Evolutionary conservation across 2,888 invertebrate species (phyloP), one percentile per base, ranked within the genome.

Genomic region (Ochropleura plecta): DNA sequence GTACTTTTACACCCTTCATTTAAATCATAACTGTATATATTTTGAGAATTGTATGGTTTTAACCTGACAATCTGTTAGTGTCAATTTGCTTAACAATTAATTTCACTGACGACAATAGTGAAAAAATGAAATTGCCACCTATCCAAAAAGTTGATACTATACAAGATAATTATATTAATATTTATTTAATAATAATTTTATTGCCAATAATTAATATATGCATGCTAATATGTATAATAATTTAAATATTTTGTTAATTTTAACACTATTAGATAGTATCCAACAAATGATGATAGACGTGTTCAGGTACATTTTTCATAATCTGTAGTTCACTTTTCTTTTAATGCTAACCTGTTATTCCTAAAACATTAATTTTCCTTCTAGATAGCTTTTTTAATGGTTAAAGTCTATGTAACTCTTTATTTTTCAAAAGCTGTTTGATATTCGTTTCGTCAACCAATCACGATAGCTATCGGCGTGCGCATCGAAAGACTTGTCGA

Each of bases 281-380:
- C 51, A 80, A 80, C 10, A 70, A 63, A 30, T 55, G 48, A 57
- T 69, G 67, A 68, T 9, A 76, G 53, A 51, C 46, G 64, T 44
- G 40, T 12, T 80, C 80, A 80, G 80, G 80, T 80, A 80, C 80
- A 76, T 40, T 59, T 76, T 67, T 59, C 20, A 12, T 20, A 63
- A 53, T 64, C 14, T 48, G 12, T 20, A 57, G 8, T 60, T 18
- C 20, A 46, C 5, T 12, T 57, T 46, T 6, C 44, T 40, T 51
- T 57, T 16, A 0, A 51, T 18, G 14, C 10, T 30, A 57, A 40
- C 57, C 20, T 14, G 18, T 5, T 5, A 10, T 4, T 57, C 14
- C 6, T 14, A 30, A 7, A 8, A 57, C 30, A 20, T 20, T 16
- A 18, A 6, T 4, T 18, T 14, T 16, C 8, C 6, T 9, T 6